Percentiles rank a stretch among this genome's conserved stretches.
These are phyloP conservation scores for Orthosia incerta DNA, from an alignment of 2,888 invertebrate species.

Conservation along the genomic window DNA sequence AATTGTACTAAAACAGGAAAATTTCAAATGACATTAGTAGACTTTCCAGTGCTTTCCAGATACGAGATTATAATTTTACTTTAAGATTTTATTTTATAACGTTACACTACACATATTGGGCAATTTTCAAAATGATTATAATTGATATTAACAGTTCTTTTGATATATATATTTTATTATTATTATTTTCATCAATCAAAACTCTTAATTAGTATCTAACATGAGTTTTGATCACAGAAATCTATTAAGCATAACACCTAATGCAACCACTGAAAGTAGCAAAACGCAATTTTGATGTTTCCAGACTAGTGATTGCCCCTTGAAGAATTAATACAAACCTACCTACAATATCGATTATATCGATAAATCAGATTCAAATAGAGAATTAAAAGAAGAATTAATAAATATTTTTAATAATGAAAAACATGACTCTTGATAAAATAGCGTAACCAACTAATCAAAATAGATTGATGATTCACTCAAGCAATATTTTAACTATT, in stretches of 20 bases:
- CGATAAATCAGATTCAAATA: background rate
- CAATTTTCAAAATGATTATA: too few species aligned
- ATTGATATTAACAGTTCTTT: too few species aligned
- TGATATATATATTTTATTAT: too few species aligned
- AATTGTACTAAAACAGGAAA: background rate
- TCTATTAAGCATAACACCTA: too few species aligned
- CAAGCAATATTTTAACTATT: background rate
- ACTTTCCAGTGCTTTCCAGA: background rate
- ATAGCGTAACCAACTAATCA: background rate
- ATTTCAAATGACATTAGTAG: background rate
- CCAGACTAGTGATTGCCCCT: slow-evolving; percentile 9
- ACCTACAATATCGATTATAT: too few species aligned
- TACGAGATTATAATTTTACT: too few species aligned
- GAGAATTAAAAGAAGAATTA: background rate
- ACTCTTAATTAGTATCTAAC: too few species aligned
- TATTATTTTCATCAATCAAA: too few species aligned
- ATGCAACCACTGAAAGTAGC: background rate
- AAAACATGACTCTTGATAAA: background rate
- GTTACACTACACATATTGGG: too few species aligned
- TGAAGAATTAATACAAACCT: background rate
- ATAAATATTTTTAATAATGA: background rate
- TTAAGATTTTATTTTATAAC: too few species aligned
- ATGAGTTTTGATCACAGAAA: too few species aligned
- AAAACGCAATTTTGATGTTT: slow-evolving; percentile 23
- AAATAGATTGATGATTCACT: background rate